Conservation (phyloP, 2,797 vertebrate genomes). For the Brachymystax lenok region DNA sequence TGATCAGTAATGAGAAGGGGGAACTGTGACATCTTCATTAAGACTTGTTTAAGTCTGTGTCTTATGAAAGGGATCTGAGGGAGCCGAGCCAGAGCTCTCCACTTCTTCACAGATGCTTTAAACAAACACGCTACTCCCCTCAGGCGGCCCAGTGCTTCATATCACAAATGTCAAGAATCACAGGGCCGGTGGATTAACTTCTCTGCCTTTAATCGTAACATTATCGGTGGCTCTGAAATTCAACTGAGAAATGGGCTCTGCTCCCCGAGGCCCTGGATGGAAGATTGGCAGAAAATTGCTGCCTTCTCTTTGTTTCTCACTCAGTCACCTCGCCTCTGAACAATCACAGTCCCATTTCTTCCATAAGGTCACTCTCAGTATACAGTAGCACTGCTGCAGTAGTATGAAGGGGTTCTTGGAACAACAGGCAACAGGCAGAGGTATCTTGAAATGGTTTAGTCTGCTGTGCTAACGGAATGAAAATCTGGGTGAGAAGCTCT, state of each 20-base stretch:
- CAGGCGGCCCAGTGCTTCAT: slow-evolving; percentile 41
- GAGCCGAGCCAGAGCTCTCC: slow-evolving; percentile 20
- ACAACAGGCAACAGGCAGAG: slow-evolving; percentile 26
- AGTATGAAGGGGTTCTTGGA: slow-evolving; percentile 28
- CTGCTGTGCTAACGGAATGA: not conserved
- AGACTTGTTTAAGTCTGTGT: slow-evolving; percentile 34
- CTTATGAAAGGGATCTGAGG: slow-evolving; percentile 36
- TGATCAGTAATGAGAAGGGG: slow-evolving; percentile 35
- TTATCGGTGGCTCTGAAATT: slow-evolving; percentile 54
- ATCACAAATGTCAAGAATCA: slow-evolving; percentile 64
- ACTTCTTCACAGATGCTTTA: slow-evolving; percentile 27
- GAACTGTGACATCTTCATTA: slow-evolving; percentile 59
- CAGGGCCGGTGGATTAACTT: slow-evolving; percentile 60
- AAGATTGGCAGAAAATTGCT: slow-evolving; percentile 48
- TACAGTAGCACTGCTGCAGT: not conserved
- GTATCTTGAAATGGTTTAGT: slow-evolving; percentile 29
- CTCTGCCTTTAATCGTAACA: slow-evolving; percentile 62
- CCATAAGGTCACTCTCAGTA: slow-evolving; percentile 38
- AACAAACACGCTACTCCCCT: slow-evolving; percentile 50
- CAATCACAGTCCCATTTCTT: slow-evolving; percentile 35
- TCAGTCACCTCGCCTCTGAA: slow-evolving; percentile 32
- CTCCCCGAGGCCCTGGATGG: slow-evolving; percentile 26
- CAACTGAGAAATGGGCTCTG: slow-evolving; percentile 42
- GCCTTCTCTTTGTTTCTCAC: slow-evolving; percentile 32
- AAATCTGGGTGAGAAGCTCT: not conserved